Evolutionary conservation across 2,113 vertebrate genomes (phyloP), one percentile per base, ranked within the genome.

Genomic region (Ceratotherium simum): DNA sequence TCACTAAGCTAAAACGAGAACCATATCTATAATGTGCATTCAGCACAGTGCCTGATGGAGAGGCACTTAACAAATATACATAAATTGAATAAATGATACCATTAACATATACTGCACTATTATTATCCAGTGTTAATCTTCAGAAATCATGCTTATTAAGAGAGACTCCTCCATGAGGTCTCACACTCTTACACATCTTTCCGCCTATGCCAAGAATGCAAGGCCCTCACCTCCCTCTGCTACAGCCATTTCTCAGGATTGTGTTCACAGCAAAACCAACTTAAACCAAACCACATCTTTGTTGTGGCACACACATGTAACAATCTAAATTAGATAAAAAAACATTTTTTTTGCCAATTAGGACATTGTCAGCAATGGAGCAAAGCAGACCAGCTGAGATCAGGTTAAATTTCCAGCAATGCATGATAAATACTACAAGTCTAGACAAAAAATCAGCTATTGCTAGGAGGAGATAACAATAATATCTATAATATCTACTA

Each of bases 141-240:
- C 78, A 81, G 58, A 73, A 78, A 48, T 13, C 6, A 0, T 80
- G 39, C 42, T 69, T 90, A 1, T 23, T 36, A 29, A 65, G 54
- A 65, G 36, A 21, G 10, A 0, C 10, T 67, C 0, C 9, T 76
- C 60, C 2, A 0, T 1, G 14, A 58, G 1, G 3, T 3, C 27
- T 69, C 36, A 42, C 23, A 18, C 4, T 82, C 0, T 27, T 36
- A 13, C 1, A 9, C 21, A 20, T 48, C 39, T 16, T 58, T 78
- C 14, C 10, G 4, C 3, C 3, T 73, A 21, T 82, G 23, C 33
- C 54, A 78, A 33, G 3, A 36, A 11, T 17, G 20, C 16, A 31
- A 72, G 36, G 7, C 4, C 3, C 42, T 54, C 36, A 27, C 2
- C 20, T 39, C 25, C 0, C 17, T 20, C 54, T 31, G 13, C 2